Evolutionary conservation across 2,888 invertebrate genomes (phyloP).

Genomic region (Lithophane ornitopus): DNA sequence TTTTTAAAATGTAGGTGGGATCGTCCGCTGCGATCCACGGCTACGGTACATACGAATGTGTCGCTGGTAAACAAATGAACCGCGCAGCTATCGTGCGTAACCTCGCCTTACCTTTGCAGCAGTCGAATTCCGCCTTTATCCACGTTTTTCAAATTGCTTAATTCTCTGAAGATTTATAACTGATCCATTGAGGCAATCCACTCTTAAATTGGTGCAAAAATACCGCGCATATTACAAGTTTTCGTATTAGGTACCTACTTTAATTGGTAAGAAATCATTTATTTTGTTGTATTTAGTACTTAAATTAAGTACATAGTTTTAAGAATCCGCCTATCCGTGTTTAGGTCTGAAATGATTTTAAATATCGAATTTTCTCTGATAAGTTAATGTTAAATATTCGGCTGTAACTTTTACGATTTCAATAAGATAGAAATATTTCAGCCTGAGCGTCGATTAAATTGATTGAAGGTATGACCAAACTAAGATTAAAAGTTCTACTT

Average conservation of each 20-base stretch:
- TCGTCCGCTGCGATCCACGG: not conserved
- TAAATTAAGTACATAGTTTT: conserved; percentile 28
- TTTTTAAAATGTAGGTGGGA: not conserved
- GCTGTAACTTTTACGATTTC: not conserved
- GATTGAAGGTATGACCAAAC: conserved; percentile 3
- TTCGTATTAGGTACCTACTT: not conserved
- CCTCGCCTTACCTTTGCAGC: not conserved
- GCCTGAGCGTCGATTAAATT: conserved; percentile 1
- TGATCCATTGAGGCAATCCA: conserved; percentile 14
- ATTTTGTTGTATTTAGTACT: conserved; percentile 26
- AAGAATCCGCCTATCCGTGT: conserved; percentile 42
- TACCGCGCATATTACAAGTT: conserved; percentile 23
- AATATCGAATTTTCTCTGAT: conserved; percentile 3
- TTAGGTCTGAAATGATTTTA: conserved; percentile 41
- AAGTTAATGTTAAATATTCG: not conserved
- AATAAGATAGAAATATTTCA: not conserved
- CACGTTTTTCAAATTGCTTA: not conserved
- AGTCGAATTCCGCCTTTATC: conserved; percentile 10
- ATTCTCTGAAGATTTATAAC: not conserved
- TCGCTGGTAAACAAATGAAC: not conserved
- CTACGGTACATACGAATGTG: not conserved
- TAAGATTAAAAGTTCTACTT: not conserved
- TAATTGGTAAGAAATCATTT: conserved; percentile 9
- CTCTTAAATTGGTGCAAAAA: conserved; percentile 29
- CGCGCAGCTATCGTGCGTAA: not conserved